Evolutionary conservation across 1,140 invertebrate genomes (phyloP), one percentile per base, ranked within the genome.

Genomic region (Ylistrum balloti): DNA sequence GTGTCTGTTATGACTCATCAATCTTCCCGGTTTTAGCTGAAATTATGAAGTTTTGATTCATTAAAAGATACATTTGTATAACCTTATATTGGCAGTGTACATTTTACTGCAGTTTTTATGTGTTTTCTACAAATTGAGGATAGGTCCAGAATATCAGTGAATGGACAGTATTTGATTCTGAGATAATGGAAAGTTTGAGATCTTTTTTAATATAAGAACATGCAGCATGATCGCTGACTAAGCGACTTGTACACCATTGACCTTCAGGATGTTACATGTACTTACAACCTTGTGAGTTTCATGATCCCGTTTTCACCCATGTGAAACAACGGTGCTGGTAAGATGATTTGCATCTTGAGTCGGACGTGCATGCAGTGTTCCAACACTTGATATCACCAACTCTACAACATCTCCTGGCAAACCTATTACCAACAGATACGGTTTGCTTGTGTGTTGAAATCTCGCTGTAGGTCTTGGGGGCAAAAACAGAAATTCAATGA

Each of bases 371-470:
- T 74, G 56, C 56, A 74, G 56, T 28, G 56, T 74, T 74, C 56
- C 56, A 74, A 1, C 56, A 74, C 56, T 28, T 9, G 9, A 11
- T 74, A 74, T 74, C 56, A 74, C 0, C 56, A 28, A 74, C n/a
- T 74, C 22, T 74, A 74, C 22, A 74, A 74, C 56, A 74, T 28
- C 56, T 74, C 28, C n/a, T 74, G 56, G 56, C 56, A 74, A 74
- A 74, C 56, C 2, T 17, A 74, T 74, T 74, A 74, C 56, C 15
- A 74, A 17, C 17, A 28, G 56, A 74, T 74, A 74, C 56, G 56
- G 56, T 74, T 74, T 74, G 56, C 56, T 74, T 74, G 56, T 74
- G 56, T 74, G 56, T 74, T 74, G 56, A 74, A 74, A 28, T 74
- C 13, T 74, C n/a, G 56, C 56, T 74, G 56, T 74, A 74, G 56